Evolutionary conservation across 2,797 vertebrate species (phyloP), one percentile per base, ranked within the genome.

Genomic region (Triplophysa bombifrons): DNA sequence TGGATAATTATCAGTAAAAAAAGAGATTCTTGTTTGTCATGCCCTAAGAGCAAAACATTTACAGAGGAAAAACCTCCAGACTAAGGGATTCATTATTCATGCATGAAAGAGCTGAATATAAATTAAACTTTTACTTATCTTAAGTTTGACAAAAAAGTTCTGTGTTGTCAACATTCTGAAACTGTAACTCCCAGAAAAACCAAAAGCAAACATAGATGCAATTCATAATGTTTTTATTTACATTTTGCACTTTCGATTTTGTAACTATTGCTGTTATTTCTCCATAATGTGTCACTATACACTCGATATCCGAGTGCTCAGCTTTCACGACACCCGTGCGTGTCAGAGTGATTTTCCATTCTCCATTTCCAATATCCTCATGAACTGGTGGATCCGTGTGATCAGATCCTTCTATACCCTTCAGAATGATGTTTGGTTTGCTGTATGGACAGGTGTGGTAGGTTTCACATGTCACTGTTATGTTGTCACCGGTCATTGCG

Each of bases 361-460:
- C 7, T 17, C 74, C 84, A 0, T 38, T 3, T 20, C n/a, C 1
- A 41, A 10, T 2, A 13, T 16, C 0, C 1, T 0, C 20, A 22
- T 22, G 22, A 22, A 1, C 22, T 22, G 22, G 1, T 12, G 46
- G 0, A 3, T 14, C 1, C 46, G 6, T 30, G 1, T 1, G 0
- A 16, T 83, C 75, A 38, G 1, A 4, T 34, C 46, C 82, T 20
- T 78, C 17, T 2, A 58, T 41, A 2, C 78, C 81, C 1, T 9
- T 81, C 44, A 85, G 19, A 46, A 4, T 20, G 2, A 85, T 58
- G 19, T 4, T 14, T 34, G 84, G 81, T 6, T 3, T 38, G 0
- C 14, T 11, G 30, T 72, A 50, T 19, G 81, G 81, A 56, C 84
- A 85, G 4, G 51, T 48, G 67, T 83, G 74, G 41, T 3, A 34